These are phyloP conservation scores for Volucella bombylans DNA, from an alignment of 2,888 invertebrate species.

Conservation along the genomic window DNA sequence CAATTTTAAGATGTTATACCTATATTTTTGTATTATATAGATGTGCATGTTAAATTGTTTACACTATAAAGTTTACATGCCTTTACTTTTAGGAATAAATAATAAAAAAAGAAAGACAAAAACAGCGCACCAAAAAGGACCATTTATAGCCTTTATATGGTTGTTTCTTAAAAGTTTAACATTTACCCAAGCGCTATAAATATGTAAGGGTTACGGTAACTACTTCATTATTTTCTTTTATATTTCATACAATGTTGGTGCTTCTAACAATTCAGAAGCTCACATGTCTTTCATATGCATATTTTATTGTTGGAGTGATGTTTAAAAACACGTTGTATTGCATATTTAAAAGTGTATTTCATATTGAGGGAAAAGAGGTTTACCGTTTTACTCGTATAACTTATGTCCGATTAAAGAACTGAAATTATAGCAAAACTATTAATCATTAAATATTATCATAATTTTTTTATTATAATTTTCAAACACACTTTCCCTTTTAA, in stretches of 20 bases:
- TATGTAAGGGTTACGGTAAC: conserved; percentile 54
- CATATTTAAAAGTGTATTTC: conserved; percentile 30
- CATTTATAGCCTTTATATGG: conserved; percentile 1
- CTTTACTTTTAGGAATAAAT: neutral
- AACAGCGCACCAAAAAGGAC: conserved; percentile 14
- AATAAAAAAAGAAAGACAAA: conserved; percentile 9
- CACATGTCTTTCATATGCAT: conserved; percentile 60
- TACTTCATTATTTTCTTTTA: conserved; percentile 51
- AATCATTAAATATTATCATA: conserved; percentile 1
- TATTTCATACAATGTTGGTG: conserved; percentile 56
- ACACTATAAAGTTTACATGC: conserved; percentile 31
- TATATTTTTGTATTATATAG: conserved; percentile 41
- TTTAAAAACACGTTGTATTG: conserved; percentile 26
- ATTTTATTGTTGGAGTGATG: conserved; percentile 33
- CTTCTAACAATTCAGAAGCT: conserved; percentile 66
- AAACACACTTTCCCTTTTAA: conserved; percentile 1
- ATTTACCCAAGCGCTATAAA: conserved; percentile 52
- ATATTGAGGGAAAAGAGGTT: conserved; percentile 41
- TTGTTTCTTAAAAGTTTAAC: conserved; percentile 21
- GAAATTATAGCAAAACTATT: conserved; percentile 69
- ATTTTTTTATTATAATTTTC: neutral
- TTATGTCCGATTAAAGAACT: conserved; percentile 48
- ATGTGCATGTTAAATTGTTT: conserved; percentile 65
- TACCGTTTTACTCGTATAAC: conserved; percentile 43
- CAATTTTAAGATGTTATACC: conserved; percentile 34